Conservation (phyloP, 1,140 invertebrate genomes). For the Drosophila azteca region DNA sequence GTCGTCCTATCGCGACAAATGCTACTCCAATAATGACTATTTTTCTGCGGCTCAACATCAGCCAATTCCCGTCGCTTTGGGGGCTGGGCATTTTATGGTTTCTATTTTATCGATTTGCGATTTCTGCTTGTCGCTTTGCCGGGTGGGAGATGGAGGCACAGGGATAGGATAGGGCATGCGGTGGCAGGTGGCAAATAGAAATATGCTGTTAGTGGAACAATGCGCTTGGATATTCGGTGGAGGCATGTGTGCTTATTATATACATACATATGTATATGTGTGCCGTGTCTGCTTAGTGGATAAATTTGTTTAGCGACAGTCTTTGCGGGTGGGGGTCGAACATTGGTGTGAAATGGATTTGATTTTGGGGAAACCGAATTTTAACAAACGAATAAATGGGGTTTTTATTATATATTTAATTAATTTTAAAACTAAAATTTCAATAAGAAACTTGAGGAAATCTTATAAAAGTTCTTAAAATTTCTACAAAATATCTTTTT, state of each 20-base stretch:
- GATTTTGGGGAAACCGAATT: neutral
- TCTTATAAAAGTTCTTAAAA: too few species aligned
- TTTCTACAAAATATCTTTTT: too few species aligned
- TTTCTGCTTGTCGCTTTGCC: conserved; percentile 21
- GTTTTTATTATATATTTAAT: too few species aligned
- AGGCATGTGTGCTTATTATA: conserved; percentile 65
- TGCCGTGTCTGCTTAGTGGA: conserved; percentile 53
- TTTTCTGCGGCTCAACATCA: conserved; percentile 5
- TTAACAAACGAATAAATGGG: too few species aligned
- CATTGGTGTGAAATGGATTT: conserved; percentile 28
- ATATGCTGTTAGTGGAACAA: conserved; percentile 57
- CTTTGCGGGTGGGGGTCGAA: neutral
- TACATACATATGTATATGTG: conserved; percentile 28
- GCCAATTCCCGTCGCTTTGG: conserved; percentile 4
- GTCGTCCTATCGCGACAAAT: conserved; percentile 42
- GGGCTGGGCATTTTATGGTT: conserved; percentile 62
- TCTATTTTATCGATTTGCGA: conserved; percentile 73
- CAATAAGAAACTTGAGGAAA: too few species aligned
- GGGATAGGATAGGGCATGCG: conserved; percentile 8
- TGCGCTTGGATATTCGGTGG: conserved; percentile 61
- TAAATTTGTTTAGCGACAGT: conserved; percentile 7
- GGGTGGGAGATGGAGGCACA: neutral
- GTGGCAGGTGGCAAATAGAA: conserved; percentile 41
- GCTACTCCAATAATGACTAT: conserved; percentile 46
- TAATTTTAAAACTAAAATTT: too few species aligned